These are phyloP conservation scores for Anastrepha ludens DNA, from an alignment of 1,140 invertebrate species.

Conservation along the genomic window DNA sequence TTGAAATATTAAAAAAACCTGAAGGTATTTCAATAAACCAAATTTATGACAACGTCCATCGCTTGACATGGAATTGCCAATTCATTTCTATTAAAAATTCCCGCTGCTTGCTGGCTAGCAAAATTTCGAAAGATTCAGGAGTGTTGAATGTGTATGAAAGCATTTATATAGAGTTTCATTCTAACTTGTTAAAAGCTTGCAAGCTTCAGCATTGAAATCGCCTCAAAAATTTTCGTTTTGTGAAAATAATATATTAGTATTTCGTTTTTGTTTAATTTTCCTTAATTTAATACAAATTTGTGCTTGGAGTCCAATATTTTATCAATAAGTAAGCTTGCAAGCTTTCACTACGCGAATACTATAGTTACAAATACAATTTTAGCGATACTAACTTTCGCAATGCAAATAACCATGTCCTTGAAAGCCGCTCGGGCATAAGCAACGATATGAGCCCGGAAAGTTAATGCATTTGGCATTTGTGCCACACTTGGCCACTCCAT, in stretches of 20 bases:
- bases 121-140: neutral
- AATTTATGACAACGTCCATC: no score
- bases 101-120: slow-evolving; percentile 21
- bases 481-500: slow-evolving; percentile 82
- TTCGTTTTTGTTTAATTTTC: no score
- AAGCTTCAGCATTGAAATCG: slow-evolving; percentile 51
- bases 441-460: slow-evolving; percentile 93
- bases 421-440: slow-evolving; percentile 89
- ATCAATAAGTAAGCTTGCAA: slow-evolving; percentile 48
- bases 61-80: neutral
- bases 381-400: slow-evolving; percentile 87
- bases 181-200: slow-evolving; percentile 33
- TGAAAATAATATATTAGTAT: no score
- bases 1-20: no score
- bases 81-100: slow-evolving; percentile 31
- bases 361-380: slow-evolving; percentile 10
- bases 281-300: neutral
- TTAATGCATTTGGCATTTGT: slow-evolving; percentile 93
- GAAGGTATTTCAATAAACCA: no score
- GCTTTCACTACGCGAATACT: neutral
- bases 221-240: neutral
- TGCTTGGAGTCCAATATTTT: neutral
- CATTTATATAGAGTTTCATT: neutral
- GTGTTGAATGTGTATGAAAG: neutral
- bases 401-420: slow-evolving; percentile 90